Conservation (phyloP, 2,113 vertebrate genomes). For the Microcebus lehilahytsara region DNA sequence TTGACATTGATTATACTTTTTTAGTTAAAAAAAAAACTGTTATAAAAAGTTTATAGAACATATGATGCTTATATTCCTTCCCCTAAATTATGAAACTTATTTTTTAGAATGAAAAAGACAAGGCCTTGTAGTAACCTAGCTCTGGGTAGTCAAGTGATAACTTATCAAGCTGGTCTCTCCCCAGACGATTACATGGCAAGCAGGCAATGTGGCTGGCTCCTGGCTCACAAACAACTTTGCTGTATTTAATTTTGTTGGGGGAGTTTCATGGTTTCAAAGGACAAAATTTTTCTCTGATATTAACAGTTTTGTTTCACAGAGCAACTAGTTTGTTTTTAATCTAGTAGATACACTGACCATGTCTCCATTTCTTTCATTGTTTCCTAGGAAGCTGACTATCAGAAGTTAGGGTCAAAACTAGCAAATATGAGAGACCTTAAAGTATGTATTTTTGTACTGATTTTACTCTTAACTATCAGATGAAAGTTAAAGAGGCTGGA, state of each 20-base stretch:
- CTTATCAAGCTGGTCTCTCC: not conserved
- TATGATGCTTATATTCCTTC: not conserved
- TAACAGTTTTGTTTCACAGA: not conserved
- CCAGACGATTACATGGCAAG: not conserved
- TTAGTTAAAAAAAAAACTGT: not conserved
- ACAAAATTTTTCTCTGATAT: not conserved
- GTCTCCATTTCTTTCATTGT: not conserved
- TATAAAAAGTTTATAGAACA: not conserved
- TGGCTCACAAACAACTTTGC: not conserved
- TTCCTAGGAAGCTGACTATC: not conserved
- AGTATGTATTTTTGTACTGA: not conserved
- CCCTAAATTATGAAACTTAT: not conserved
- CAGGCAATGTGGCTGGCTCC: not conserved
- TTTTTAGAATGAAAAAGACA: not conserved
- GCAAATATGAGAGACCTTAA: not conserved
- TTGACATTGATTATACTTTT: not conserved
- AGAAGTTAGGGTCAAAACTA: not conserved
- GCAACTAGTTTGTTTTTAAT: not conserved
- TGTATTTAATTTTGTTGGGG: not conserved
- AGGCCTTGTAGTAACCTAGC: not conserved
- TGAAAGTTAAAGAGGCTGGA: not conserved
- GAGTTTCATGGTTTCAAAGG: not conserved
- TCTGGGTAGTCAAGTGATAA: not conserved
- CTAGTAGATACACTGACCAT: not conserved
- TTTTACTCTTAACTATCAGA: not conserved